Base-by-base conservation (phyloP, 1,140 invertebrate genomes). In the Drosophila parvula region DNA sequence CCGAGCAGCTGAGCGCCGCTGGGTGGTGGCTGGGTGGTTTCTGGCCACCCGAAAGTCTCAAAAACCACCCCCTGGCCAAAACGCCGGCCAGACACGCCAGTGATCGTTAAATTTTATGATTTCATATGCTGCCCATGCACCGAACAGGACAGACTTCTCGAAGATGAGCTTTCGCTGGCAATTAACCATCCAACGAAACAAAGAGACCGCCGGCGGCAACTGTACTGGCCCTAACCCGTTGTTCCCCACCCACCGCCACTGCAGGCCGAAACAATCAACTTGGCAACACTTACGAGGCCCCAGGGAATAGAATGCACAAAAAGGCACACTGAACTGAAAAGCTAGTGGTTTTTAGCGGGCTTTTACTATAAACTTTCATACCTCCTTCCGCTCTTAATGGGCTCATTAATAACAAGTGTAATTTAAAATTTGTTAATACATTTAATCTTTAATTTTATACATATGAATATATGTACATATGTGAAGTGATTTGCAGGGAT, bases 41-140 rank as follows among this genome's bases (percentile, higher is more conserved):
- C 67, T 43, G 65, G 43, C 56, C 61, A 61, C 16, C 56, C 56
- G 27, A n/a, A 16, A 34, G 28, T 38, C 56, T 12, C 34, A 22
- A 22, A 38, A 55, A 55, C 51, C 51, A 55, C 51, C 61, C 61
- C 55, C 56, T 41, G 68, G 53, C 57, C 50, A 4, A 4, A 10
- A 6, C 40, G n/a, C 32, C 10, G 16, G 34, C 70, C 81, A 73
- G 64, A 74, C 69, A 59, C 22, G 51, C 38, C 34, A 48, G 56
- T 78, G 88, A 90, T 90, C 88, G 79, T 90, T 83, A 90, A 90
- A 86, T 86, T 88, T 90, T 79, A 88, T 71, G 84, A 83, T 88
- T 83, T 88, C 74, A 81, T 75, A 81, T 70, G 63, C 73, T 65
- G 18, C 55, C 53, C 41, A 62, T 44, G 51, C 56, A 22, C n/a